Evolutionary conservation across 2,113 vertebrate species (phyloP).

Genomic region (Podarcis muralis): DNA sequence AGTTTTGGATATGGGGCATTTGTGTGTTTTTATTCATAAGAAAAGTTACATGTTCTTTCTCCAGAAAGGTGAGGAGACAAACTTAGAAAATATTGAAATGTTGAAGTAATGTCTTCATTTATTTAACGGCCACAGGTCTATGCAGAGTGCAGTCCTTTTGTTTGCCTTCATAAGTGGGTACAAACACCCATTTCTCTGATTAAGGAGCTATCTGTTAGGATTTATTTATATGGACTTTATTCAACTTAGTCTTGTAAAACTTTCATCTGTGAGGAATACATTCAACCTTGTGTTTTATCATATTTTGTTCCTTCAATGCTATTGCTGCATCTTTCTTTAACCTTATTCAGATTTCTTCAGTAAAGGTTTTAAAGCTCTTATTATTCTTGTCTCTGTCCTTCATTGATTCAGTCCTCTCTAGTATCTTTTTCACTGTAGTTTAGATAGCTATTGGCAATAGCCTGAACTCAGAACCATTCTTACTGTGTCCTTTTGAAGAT

Average conservation of each 20-base stretch:
- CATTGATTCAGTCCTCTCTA: background rate
- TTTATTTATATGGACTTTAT: background rate
- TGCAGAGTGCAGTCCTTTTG: background rate
- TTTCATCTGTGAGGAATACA: background rate
- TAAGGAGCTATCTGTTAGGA: background rate
- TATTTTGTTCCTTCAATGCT: no score
- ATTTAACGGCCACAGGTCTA: background rate
- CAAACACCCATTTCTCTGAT: background rate
- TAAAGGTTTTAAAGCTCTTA: background rate
- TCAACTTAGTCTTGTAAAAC: background rate
- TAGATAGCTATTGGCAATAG: background rate
- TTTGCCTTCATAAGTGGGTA: background rate
- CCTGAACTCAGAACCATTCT: background rate
- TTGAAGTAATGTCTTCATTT: background rate
- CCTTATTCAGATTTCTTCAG: background rate
- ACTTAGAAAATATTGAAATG: background rate
- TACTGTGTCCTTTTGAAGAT: no score
- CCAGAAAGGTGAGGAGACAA: background rate
- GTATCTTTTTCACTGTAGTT: background rate
- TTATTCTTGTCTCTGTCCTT: background rate
- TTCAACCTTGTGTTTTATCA: background rate
- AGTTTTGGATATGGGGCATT: background rate
- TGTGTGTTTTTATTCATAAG: background rate
- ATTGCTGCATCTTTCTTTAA: background rate
- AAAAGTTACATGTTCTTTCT: background rate